A percentile compares a stretch with the other conserved stretches of the same genome.
Evolutionary conservation across 2,113 vertebrate species (phyloP).

Genomic region (Fulmarus glacialis): DNA sequence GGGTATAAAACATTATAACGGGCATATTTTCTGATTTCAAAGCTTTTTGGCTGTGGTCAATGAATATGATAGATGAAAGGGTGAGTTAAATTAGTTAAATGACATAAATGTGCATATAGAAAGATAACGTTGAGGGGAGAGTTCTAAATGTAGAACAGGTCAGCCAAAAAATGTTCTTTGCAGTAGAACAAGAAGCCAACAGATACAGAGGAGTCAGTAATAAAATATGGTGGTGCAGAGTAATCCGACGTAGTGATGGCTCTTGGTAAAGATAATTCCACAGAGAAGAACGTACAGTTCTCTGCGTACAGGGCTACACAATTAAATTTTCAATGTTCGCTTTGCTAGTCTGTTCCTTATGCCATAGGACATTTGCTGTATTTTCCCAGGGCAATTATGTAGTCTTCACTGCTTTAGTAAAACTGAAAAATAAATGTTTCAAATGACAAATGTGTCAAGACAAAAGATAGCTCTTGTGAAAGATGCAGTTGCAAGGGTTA

Average conservation of each 20-base stretch:
- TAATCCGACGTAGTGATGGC: not conserved
- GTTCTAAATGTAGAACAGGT: not conserved
- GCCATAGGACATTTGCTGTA: not conserved
- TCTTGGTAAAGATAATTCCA: not conserved
- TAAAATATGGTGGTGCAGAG: not conserved
- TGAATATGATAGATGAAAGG: not conserved
- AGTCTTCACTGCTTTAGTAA: not conserved
- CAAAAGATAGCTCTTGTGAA: not conserved
- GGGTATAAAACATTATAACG: not conserved
- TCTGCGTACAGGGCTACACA: not conserved
- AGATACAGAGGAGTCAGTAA: not conserved
- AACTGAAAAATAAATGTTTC: not conserved
- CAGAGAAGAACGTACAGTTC: not conserved
- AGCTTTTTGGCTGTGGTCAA: not conserved
- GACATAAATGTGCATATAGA: not conserved
- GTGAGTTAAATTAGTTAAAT: not conserved
- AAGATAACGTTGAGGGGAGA: not conserved
- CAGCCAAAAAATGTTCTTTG: not conserved
- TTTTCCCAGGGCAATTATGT: not conserved
- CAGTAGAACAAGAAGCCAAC: not conserved
- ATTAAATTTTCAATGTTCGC: not conserved
- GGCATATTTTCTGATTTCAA: not conserved
- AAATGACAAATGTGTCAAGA: not conserved
- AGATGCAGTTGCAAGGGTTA: not conserved
- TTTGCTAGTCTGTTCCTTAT: not conserved